phyloP scores from a whole-genome alignment of 2,797 vertebrate genomes.

The Urosaurus nigricauda region DNA sequence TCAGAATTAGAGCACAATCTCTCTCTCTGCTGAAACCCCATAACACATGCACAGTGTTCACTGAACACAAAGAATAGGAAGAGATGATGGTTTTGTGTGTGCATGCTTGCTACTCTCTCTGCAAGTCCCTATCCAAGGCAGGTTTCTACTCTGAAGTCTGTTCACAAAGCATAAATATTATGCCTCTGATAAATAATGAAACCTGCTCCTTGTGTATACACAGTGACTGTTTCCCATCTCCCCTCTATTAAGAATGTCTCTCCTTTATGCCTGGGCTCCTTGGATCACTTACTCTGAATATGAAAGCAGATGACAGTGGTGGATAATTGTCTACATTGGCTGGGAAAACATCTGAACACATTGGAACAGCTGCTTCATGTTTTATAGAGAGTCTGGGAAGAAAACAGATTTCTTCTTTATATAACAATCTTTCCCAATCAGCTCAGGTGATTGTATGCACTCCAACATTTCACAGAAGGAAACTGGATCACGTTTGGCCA shows the following conservation, averaged over 20 bases:
- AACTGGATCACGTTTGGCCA: too few species aligned
- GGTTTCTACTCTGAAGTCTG: not conserved
- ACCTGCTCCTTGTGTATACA: not conserved
- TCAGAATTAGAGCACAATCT: not conserved
- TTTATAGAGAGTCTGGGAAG: not conserved
- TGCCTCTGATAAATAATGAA: slow-evolving; percentile 32
- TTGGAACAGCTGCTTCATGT: not conserved
- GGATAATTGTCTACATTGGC: not conserved
- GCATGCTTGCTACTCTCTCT: not conserved
- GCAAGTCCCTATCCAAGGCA: slow-evolving; percentile 8
- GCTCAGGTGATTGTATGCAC: too few species aligned
- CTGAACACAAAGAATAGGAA: slow-evolving; percentile 2
- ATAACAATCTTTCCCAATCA: not conserved
- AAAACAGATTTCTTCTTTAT: not conserved
- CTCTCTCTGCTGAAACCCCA: slow-evolving; percentile 9
- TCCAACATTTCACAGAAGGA: too few species aligned
- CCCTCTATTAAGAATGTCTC: slow-evolving; percentile 17
- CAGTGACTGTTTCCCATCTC: slow-evolving; percentile 11
- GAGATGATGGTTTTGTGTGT: not conserved
- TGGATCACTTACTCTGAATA: slow-evolving; percentile 5
- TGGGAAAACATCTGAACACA: not conserved
- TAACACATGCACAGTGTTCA: slow-evolving; percentile 21
- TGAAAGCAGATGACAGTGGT: not conserved
- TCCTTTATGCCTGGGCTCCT: slow-evolving; percentile 8
- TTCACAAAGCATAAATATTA: slow-evolving; percentile 25